Conservation (phyloP, 1,140 invertebrate species). For the Drosophila grimshawi region DNA sequence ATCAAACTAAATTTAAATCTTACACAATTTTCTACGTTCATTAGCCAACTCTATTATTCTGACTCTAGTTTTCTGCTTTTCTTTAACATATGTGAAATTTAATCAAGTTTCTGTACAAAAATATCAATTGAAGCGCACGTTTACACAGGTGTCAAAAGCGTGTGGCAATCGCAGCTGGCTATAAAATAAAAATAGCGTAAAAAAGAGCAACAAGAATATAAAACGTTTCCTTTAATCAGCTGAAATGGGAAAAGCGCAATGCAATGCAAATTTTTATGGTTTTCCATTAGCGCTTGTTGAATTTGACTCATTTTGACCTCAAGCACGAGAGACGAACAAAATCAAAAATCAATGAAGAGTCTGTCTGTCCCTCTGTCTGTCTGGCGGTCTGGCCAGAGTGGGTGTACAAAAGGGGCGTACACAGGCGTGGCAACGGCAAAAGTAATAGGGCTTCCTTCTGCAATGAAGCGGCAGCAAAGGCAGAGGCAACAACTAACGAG, state of each 20-base stretch:
- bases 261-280: conserved; percentile 51
- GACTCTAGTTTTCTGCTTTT: no score
- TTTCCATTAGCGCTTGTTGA: conserved; percentile 60
- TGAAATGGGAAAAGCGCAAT: conserved; percentile 60
- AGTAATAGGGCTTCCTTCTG: conserved; percentile 74
- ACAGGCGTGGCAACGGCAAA: conserved; percentile 30
- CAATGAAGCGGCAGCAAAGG: no score
- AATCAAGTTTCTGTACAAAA: conserved; percentile 5
- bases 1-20: no score
- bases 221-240: conserved; percentile 61
- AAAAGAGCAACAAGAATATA: not conserved
- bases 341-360: conserved; percentile 73
- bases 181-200: conserved; percentile 20
- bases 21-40: no score
- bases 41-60: not conserved
- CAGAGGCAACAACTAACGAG: conserved; percentile 44
- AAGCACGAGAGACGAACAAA: conserved; percentile 24
- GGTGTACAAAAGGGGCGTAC: not conserved
- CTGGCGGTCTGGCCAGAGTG: not conserved
- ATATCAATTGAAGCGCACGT: conserved; percentile 23
- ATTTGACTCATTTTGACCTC: conserved; percentile 64
- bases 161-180: conserved; percentile 47
- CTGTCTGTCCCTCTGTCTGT: not conserved
- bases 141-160: conserved; percentile 54
- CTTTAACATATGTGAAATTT: conserved; percentile 1